Base-by-base conservation (phyloP, 1,140 invertebrate genomes). In the Sarcophaga bullata region DNA sequence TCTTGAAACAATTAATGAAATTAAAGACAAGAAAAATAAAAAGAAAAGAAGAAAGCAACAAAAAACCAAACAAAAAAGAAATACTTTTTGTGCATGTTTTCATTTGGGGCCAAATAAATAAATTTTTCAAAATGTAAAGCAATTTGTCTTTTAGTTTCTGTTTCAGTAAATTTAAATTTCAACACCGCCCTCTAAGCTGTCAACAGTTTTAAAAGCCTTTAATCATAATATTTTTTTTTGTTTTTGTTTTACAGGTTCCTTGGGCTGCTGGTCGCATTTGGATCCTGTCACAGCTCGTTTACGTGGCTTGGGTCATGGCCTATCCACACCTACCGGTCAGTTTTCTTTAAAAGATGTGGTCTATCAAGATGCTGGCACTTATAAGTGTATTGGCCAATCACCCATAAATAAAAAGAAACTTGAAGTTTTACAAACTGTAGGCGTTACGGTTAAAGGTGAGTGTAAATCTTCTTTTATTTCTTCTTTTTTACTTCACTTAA, bases 321-420 rank as follows among this genome's bases (percentile, higher is more conserved):
- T 93, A 82, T 89, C 93, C 82, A 91, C 93, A 84, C 91, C 93
- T 84, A 92, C 93, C 54, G 93, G 93, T 49, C 91, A 92, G 37
- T 91, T 94, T 73, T 90, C 91, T 47, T 88, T 95, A 1, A 94
- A 94, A 85, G 93, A 93, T 83, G 94, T 95, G 37, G 91, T 95
- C 48, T 95, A 95, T 87, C 95, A 95, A 87, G 94, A 95, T 85
- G 94, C 94, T 19, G 95, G 95, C 6, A 94, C 94, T 85, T 95
- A 95, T 89, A 92, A 94, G 85, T 95, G 95, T 89, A 93, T 95
- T 17, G 92, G 93, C 6, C 93, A 93, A 49, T 92, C 92, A 83
- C 90, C 92, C 75, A 92, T 92, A 82, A 89, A 90, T 83, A 90
- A 90, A 82, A 89, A 91, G 85, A 90, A 91, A 84, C 85, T 92